Percentiles rank a stretch among this genome's conserved stretches.
Evolutionary conservation across 2,888 invertebrate species (phyloP).

Genomic region (Heteromyza rotundicornis): DNA sequence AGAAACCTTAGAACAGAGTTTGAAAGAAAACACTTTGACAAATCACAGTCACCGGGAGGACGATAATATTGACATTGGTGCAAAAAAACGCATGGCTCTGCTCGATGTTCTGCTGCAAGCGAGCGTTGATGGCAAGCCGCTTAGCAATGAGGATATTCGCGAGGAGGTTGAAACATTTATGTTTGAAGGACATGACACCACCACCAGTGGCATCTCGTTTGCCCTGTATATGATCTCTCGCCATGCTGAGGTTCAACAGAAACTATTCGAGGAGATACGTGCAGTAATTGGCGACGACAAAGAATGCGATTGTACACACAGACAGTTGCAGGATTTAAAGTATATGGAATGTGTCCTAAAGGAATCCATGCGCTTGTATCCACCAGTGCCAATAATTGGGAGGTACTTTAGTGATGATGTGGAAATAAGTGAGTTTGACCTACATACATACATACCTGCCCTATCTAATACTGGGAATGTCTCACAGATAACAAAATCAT

Average conservation of each 20-base stretch:
- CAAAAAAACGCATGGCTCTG: slow-evolving; percentile 66
- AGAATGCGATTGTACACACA: slow-evolving; percentile 21
- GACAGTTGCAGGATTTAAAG: slow-evolving; percentile 34
- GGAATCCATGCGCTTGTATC: slow-evolving; percentile 68
- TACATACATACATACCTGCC: too few relatives aligned
- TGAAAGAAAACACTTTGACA: neutral
- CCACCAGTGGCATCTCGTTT: slow-evolving; percentile 53
- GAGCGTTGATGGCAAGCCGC: slow-evolving; percentile 65
- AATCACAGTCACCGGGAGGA: neutral
- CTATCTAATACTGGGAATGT: slow-evolving; percentile 19
- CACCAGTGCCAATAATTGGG: slow-evolving; percentile 63
- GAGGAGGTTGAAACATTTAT: slow-evolving; percentile 74
- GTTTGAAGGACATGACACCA: slow-evolving; percentile 64
- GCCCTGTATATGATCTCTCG: slow-evolving; percentile 50
- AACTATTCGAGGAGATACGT: slow-evolving; percentile 37
- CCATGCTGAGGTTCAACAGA: slow-evolving; percentile 47
- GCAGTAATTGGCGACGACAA: slow-evolving; percentile 33
- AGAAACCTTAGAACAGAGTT: neutral
- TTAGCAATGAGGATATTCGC: slow-evolving; percentile 68
- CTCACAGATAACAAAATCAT: slow-evolving; percentile 26
- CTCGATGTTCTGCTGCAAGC: slow-evolving; percentile 71
- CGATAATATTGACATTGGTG: slow-evolving; percentile 52
- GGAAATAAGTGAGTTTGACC: slow-evolving; percentile 62
- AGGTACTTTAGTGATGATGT: slow-evolving; percentile 37
- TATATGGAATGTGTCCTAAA: slow-evolving; percentile 62